phyloP scores from a whole-genome alignment of 1,140 invertebrate species.

The Bombyx mandarina region DNA sequence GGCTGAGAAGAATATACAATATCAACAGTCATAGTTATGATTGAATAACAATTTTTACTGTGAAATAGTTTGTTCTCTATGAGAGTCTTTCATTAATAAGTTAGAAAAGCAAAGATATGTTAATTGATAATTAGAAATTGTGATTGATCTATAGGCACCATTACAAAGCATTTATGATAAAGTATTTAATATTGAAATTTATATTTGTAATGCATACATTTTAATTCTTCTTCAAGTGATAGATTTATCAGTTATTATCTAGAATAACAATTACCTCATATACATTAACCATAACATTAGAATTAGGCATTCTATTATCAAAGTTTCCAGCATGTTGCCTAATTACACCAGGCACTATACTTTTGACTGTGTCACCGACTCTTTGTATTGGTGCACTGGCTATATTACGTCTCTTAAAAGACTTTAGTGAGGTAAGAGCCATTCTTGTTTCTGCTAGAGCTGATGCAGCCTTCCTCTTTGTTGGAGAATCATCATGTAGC shows the following conservation, averaged over 20 bases:
- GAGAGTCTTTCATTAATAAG: no score
- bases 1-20: no score
- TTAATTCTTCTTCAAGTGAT: neutral
- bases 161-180: no score
- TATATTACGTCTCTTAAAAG: constrained; percentile 73
- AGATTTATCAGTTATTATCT: neutral
- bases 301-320: constrained; percentile 41
- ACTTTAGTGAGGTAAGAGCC: constrained; percentile 78
- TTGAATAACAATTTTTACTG: no score
- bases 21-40: no score
- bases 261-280: constrained; percentile 49
- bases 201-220: no score
- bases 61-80: no score
- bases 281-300: constrained; percentile 63
- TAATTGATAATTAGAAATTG: no score
- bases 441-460: constrained; percentile 77
- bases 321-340: constrained; percentile 36
- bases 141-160: no score
- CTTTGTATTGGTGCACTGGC: constrained; percentile 61
- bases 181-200: no score
- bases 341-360: constrained; percentile 43
- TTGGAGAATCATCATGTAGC: constrained; percentile 73
- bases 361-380: constrained; percentile 56
- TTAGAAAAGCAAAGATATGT: no score
- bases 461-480: constrained; percentile 67